These are phyloP conservation scores for Asbolus verrucosus DNA, from an alignment of 1,140 invertebrate genomes.

Conservation along the genomic window DNA sequence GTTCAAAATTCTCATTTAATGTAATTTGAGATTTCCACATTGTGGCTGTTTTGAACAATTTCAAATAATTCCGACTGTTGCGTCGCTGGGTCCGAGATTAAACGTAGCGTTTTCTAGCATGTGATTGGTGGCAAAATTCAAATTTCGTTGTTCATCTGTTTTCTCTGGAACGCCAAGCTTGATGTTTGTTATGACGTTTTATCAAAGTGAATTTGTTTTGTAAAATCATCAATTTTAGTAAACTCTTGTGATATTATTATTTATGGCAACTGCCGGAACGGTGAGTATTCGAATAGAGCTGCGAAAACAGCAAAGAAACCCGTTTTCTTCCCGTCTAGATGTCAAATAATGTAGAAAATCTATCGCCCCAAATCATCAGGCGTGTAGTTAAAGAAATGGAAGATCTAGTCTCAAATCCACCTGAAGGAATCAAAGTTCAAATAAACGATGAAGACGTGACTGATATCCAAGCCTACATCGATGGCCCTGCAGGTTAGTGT, in stretches of 20 bases:
- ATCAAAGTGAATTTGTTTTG: conserved; percentile 12
- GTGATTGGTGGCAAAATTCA: conserved; percentile 56
- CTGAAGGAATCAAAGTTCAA: conserved; percentile 89
- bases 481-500: conserved; percentile 75
- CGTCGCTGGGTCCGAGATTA: conserved; percentile 43
- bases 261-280: conserved; percentile 46
- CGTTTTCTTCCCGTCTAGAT: conserved; percentile 66
- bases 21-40: too few species aligned
- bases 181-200: conserved; percentile 55
- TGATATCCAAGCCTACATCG: conserved; percentile 91
- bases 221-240: conserved; percentile 10
- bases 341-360: conserved; percentile 94
- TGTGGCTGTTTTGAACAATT: too few species aligned
- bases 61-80: too few species aligned
- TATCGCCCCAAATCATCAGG: conserved; percentile 92
- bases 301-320: background rate
- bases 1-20: background rate
- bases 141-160: conserved; percentile 50
- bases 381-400: conserved; percentile 86
- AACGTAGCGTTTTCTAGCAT: background rate
- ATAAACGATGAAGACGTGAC: conserved; percentile 93
- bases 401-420: conserved; percentile 80
- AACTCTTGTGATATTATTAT: conserved; percentile 50
- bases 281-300: too few species aligned
- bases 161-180: conserved; percentile 50